phyloP scores from a whole-genome alignment of 2,888 invertebrate genomes.

The Thumatha senex region DNA sequence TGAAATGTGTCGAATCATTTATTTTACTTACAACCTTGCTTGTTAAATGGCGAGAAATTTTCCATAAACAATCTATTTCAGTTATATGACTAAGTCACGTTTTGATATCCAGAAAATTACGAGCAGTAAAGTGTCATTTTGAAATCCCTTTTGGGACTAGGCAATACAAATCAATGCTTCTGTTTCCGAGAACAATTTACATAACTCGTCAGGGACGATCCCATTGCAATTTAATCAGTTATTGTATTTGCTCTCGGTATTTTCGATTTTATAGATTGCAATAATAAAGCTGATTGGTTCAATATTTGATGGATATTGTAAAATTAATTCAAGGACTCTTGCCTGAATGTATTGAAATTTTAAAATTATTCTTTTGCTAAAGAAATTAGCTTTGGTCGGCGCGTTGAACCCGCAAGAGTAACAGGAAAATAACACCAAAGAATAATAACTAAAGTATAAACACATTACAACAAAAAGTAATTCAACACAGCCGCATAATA shows the following conservation, averaged over 20 bases:
- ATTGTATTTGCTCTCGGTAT: slow-evolving; percentile 63
- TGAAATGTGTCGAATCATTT: slow-evolving; percentile 29
- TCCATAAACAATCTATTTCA: neutral
- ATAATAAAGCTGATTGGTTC: slow-evolving; percentile 35
- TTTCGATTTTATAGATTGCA: slow-evolving; percentile 62
- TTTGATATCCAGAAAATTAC: no score
- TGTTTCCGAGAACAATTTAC: slow-evolving; percentile 45
- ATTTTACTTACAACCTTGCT: slow-evolving; percentile 20
- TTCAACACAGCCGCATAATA: slow-evolving; percentile 10
- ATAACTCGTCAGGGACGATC: slow-evolving; percentile 49
- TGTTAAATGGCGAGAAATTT: neutral
- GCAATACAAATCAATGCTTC: slow-evolving; percentile 41
- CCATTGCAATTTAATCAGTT: slow-evolving; percentile 70
- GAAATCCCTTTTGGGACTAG: slow-evolving; percentile 36
- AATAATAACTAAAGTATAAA: slow-evolving; percentile 2
- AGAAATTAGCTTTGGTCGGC: neutral
- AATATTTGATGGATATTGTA: neutral
- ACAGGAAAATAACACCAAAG: slow-evolving; percentile 1
- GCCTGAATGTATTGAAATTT: neutral
- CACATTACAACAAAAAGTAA: slow-evolving; percentile 11
- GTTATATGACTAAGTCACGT: no score
- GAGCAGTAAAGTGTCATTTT: slow-evolving; percentile 26
- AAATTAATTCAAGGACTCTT: neutral
- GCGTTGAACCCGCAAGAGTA: neutral
- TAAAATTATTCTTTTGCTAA: neutral